Conservation (phyloP, 2,888 invertebrate species). For the Megastigmus dorsalis region DNA sequence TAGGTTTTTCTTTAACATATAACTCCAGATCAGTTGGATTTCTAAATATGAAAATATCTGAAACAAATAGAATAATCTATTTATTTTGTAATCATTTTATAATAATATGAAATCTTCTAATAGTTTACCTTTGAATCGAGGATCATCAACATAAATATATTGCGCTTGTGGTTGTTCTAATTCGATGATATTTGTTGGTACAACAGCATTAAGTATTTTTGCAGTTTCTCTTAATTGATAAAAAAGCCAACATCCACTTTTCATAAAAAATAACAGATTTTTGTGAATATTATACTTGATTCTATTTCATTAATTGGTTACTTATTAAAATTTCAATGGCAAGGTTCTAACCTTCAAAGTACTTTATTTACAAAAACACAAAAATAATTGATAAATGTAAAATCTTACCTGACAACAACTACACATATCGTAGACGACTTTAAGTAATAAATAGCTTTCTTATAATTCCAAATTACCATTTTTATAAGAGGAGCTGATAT, state of each 20-base stretch:
- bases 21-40: conserved; percentile 60
- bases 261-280: not conserved
- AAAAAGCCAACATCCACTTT: conserved; percentile 68
- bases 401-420: conserved; percentile 65
- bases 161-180: conserved; percentile 73
- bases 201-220: conserved; percentile 70
- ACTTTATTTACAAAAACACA: not conserved
- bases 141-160: conserved; percentile 78
- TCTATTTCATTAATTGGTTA: too few species aligned
- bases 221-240: conserved; percentile 68
- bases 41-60: conserved; percentile 64
- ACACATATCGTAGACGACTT: conserved; percentile 67
- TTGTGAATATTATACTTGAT: not conserved
- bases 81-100: too few species aligned
- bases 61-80: conserved; percentile 48
- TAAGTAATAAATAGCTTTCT: conserved; percentile 62
- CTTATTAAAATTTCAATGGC: not conserved
- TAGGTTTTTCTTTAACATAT: conserved; percentile 56
- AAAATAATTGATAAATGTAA: conserved; percentile 18
- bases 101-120: conserved; percentile 6
- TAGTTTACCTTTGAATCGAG: conserved; percentile 67
- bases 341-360: conserved; percentile 41
- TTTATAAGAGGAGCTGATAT: not conserved
- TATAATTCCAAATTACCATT: conserved; percentile 42
- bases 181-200: conserved; percentile 72